These are phyloP conservation scores for Leuciscus waleckii DNA, from an alignment of 2,797 vertebrate species.

Conservation along the genomic window DNA sequence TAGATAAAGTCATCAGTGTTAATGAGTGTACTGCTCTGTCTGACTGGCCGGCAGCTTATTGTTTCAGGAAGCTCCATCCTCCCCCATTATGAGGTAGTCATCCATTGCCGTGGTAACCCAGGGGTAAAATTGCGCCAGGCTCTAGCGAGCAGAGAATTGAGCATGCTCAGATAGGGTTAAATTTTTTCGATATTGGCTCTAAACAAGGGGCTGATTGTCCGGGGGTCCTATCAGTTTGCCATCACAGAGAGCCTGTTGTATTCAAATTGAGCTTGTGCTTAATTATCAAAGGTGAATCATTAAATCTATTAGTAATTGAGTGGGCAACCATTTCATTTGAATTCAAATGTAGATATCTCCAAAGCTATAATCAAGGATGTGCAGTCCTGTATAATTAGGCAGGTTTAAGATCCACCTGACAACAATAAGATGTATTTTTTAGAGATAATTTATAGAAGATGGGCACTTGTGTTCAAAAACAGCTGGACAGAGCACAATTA, in stretches of 20 bases:
- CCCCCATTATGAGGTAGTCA: constrained; percentile 75
- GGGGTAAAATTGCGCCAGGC: constrained; percentile 69
- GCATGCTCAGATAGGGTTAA: constrained; percentile 61
- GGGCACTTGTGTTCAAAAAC: background rate
- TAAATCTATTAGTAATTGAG: background rate
- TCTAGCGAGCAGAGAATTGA: constrained; percentile 65
- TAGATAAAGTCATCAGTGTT: constrained; percentile 73
- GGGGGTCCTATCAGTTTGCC: constrained; percentile 35
- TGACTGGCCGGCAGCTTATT: constrained; percentile 65
- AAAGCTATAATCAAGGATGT: background rate
- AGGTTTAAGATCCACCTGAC: background rate
- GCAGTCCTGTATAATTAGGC: background rate
- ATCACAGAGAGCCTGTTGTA: constrained; percentile 37
- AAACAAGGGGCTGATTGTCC: constrained; percentile 67
- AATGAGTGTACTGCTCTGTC: constrained; percentile 70
- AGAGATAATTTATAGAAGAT: background rate
- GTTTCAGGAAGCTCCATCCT: constrained; percentile 70
- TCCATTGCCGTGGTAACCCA: constrained; percentile 67
- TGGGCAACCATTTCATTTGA: background rate
- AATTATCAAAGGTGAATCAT: constrained; percentile 8
- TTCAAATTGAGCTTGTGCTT: constrained; percentile 9
- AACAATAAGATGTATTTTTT: background rate
- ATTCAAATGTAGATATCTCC: background rate
- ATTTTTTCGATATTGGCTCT: constrained; percentile 53
- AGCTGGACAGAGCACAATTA: background rate